phyloP scores from a whole-genome alignment of 37 sponge, comb jelly and placozoan genomes.

The Ephydatia muelleri region DNA sequence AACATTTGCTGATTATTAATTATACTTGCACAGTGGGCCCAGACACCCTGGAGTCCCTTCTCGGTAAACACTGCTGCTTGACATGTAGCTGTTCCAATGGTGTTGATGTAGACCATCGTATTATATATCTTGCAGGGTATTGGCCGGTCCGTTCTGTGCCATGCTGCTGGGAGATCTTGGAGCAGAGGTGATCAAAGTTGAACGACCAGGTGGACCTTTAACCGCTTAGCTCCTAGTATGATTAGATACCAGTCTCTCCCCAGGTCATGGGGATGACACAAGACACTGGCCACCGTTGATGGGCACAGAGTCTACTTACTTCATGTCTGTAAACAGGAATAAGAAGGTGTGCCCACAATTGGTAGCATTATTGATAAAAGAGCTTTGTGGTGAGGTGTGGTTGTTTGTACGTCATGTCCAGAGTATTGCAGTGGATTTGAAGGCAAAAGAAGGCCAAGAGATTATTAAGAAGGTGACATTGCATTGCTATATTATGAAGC shows the following conservation, averaged over 20 bases:
- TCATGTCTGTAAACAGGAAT: slow-evolving; percentile 81
- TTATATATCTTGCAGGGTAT: slow-evolving; percentile 38
- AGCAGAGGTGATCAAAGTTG: slow-evolving; percentile 82
- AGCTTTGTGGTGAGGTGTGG: too few species aligned
- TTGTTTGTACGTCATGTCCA: not conserved
- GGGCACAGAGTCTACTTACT: slow-evolving; percentile 68
- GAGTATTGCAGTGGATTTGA: slow-evolving; percentile 73
- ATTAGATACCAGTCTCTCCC: not conserved
- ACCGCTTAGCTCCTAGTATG: too few species aligned
- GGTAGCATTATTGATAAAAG: too few species aligned
- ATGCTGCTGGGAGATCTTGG: slow-evolving; percentile 84
- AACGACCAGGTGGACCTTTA: slow-evolving; percentile 39
- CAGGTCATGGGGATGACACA: slow-evolving; percentile 80
- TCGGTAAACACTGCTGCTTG: too few species aligned
- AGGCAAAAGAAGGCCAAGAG: slow-evolving; percentile 32
- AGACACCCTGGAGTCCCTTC: too few species aligned
- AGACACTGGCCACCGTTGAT: slow-evolving; percentile 76
- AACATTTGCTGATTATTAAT: too few species aligned
- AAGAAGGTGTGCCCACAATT: slow-evolving; percentile 47
- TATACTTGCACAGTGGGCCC: too few species aligned
- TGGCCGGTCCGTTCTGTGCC: slow-evolving; percentile 82
- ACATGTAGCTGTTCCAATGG: too few species aligned
- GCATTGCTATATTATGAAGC: not conserved
- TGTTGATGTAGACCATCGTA: not conserved
- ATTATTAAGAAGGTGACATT: slow-evolving; percentile 47